Percentiles rank a stretch among this genome's conserved stretches.
Conservation (phyloP, 2,888 invertebrate species). For the Lasioglossum morio region DNA sequence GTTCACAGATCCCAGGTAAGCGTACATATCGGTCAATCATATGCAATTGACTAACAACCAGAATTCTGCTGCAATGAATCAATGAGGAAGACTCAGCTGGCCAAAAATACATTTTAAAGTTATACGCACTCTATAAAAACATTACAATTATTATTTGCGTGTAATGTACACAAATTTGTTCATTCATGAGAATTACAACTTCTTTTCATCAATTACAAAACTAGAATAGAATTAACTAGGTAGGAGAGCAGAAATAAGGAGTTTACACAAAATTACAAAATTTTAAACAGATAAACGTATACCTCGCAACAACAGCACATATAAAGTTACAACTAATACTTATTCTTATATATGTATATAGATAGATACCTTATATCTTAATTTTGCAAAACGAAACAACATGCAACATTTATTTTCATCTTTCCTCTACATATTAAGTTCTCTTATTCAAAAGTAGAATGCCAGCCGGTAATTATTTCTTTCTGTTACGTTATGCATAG, state of each 20-base stretch:
- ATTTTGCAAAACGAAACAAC: slow-evolving; percentile 70
- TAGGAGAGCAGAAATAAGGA: slow-evolving; percentile 76
- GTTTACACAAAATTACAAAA: slow-evolving; percentile 77
- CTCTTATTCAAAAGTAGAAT: slow-evolving; percentile 63
- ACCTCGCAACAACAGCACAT: slow-evolving; percentile 78
- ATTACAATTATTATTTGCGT: slow-evolving; percentile 76
- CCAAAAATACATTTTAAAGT: slow-evolving; percentile 75
- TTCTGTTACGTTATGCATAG: slow-evolving; percentile 63
- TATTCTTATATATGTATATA: slow-evolving; percentile 68
- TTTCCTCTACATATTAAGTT: slow-evolving; percentile 54
- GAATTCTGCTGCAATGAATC: slow-evolving; percentile 80
- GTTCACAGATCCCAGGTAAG: slow-evolving; percentile 77
- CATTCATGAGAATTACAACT: slow-evolving; percentile 70
- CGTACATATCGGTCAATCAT: slow-evolving; percentile 76
- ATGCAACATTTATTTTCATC: slow-evolving; percentile 69
- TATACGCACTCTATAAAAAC: slow-evolving; percentile 75
- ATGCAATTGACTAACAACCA: slow-evolving; percentile 78
- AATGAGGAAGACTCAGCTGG: slow-evolving; percentile 78
- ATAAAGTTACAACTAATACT: slow-evolving; percentile 71
- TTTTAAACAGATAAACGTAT: slow-evolving; percentile 70
- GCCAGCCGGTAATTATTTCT: slow-evolving; percentile 69
- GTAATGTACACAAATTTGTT: slow-evolving; percentile 65
- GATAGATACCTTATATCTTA: slow-evolving; percentile 71
- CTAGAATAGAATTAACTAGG: slow-evolving; percentile 76
- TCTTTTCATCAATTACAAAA: slow-evolving; percentile 74